Evolutionary conservation across 2,888 invertebrate species (phyloP).

Genomic region (Megalurothrips usitatus): DNA sequence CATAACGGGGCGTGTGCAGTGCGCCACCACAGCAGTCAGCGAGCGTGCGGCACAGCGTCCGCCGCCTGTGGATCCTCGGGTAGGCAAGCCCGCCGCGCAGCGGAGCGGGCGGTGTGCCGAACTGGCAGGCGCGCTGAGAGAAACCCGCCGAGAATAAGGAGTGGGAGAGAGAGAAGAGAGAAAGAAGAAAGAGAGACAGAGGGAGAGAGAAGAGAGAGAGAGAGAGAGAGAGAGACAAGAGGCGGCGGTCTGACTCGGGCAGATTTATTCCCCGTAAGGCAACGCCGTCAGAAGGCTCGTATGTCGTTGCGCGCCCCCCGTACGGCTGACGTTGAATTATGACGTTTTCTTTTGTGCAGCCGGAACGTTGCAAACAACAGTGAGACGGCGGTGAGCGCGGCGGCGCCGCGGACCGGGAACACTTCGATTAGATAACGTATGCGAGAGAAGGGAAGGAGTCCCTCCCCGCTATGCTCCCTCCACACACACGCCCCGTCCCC

Average conservation of each 20-base stretch:
- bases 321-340: conserved; percentile 17
- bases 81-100: not conserved
- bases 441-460: too few relatives aligned
- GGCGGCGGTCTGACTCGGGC: not conserved
- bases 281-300: conserved; percentile 6
- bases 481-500: too few relatives aligned
- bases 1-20: too few relatives aligned
- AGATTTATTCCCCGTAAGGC: conserved; percentile 21
- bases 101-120: not conserved
- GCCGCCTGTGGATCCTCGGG: not conserved
- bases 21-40: too few relatives aligned
- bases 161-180: not conserved
- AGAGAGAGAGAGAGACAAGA: not conserved
- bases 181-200: not conserved
- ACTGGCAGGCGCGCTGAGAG: not conserved
- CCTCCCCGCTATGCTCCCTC: too few relatives aligned
- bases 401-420: too few relatives aligned
- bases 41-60: too few relatives aligned
- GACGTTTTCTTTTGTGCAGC: conserved; percentile 18
- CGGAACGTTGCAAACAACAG: not conserved
- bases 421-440: too few relatives aligned
- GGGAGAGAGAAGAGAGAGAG: not conserved
- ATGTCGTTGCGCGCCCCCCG: conserved; percentile 1
- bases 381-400: not conserved
- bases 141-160: not conserved